Conservation (phyloP, 2,888 invertebrate genomes). For the Ochropleura leucogaster region DNA sequence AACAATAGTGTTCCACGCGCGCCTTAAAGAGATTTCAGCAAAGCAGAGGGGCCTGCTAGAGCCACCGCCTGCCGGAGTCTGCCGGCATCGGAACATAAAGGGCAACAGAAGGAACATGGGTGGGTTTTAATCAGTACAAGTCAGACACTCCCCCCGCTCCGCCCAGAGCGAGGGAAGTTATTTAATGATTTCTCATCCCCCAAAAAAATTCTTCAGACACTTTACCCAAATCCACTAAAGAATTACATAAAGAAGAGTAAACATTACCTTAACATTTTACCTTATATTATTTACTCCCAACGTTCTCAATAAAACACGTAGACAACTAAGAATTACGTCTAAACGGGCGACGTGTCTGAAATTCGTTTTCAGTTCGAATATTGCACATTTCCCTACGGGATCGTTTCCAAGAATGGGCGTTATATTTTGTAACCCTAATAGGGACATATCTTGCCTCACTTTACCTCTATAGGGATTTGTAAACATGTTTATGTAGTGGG, state of each 20-base stretch:
- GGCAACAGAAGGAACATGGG: too few relatives aligned
- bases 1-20: too few relatives aligned
- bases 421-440: conserved; percentile 78
- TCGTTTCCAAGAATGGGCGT: conserved; percentile 73
- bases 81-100: too few relatives aligned
- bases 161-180: too few relatives aligned
- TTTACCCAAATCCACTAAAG: too few relatives aligned
- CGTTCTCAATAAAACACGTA: conserved; percentile 36
- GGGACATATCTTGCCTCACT: conserved; percentile 69
- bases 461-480: conserved; percentile 68
- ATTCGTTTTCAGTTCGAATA: conserved; percentile 70
- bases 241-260: not conserved
- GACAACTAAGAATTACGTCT: conserved; percentile 68
- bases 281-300: conserved; percentile 33
- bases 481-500: conserved; percentile 65
- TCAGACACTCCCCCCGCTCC: too few relatives aligned
- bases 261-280: conserved; percentile 35
- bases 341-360: conserved; percentile 67
- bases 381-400: conserved; percentile 72
- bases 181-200: not conserved
- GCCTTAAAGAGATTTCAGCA: too few relatives aligned
- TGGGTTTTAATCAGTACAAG: too few relatives aligned
- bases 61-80: too few relatives aligned
- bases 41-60: too few relatives aligned
- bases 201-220: not conserved